Conservation (phyloP, 2,797 vertebrate genomes). For the Eulemur rubriventer region DNA sequence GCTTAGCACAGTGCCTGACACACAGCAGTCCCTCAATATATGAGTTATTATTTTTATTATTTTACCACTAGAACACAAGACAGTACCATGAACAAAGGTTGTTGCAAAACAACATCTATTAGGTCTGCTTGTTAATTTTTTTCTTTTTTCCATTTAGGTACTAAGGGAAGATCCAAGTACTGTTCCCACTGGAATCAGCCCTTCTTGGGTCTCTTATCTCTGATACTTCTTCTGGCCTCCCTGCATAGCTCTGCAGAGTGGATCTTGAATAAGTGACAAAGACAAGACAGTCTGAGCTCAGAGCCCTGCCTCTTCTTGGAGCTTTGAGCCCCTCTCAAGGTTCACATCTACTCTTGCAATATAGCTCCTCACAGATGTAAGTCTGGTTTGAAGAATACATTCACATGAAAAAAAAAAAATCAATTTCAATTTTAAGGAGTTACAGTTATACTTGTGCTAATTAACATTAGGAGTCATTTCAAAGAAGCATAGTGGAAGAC, state of each 20-base stretch:
- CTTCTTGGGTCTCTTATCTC: conserved; percentile 20
- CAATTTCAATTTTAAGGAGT: conserved; percentile 45
- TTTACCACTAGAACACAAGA: conserved; percentile 24
- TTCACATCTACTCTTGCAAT: background rate
- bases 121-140: background rate
- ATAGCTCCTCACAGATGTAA: background rate
- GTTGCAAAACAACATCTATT: conserved; percentile 26
- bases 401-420: background rate
- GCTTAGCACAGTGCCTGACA: background rate
- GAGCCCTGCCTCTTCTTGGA: background rate
- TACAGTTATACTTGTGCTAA: conserved; percentile 8
- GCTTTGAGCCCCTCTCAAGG: background rate
- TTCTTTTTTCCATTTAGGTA: conserved; percentile 30
- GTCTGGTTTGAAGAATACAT: conserved; percentile 11
- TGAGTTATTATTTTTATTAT: conserved; percentile 27
- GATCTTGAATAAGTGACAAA: background rate
- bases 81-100: background rate
- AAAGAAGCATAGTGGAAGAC: conserved; percentile 14
- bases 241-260: background rate
- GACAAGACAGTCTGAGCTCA: background rate
- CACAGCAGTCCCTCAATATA: background rate
- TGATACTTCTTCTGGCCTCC: background rate
- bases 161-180: background rate
- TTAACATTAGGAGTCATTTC: conserved; percentile 26
- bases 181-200: background rate